These are phyloP conservation scores for Cataglyphis altisquamis DNA, from an alignment of 2,888 invertebrate species.

Conservation along the genomic window DNA sequence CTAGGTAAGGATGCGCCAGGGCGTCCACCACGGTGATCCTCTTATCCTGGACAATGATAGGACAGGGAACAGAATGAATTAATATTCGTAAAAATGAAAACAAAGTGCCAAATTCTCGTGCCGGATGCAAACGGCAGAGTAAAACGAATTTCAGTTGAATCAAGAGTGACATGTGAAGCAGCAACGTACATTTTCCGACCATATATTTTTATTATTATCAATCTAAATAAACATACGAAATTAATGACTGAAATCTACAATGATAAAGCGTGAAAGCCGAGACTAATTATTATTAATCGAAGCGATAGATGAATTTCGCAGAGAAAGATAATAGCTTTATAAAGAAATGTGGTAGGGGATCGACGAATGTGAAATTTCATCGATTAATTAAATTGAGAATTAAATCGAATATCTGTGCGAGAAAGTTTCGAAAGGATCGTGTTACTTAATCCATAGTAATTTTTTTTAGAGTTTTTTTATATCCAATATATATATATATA, in stretches of 20 bases:
- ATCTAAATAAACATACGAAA: constrained; percentile 27
- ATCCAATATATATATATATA: background rate
- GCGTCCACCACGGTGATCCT: constrained; percentile 98
- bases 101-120: background rate
- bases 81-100: constrained; percentile 11
- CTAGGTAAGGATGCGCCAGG: constrained; percentile 98
- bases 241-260: background rate
- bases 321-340: background rate
- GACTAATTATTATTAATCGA: constrained; percentile 12
- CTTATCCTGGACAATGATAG: constrained; percentile 90
- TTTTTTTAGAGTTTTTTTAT: background rate
- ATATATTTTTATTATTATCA: background rate
- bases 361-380: background rate
- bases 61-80: constrained; percentile 70
- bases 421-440: background rate
- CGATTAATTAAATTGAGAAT: background rate
- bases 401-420: background rate
- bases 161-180: background rate
- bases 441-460: background rate
- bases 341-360: background rate
- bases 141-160: background rate
- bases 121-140: background rate
- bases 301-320: background rate
- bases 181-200: background rate
- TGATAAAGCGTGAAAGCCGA: constrained; percentile 4